phyloP scores from a whole-genome alignment of 2,113 vertebrate species.

The Leptobrachium leishanense region DNA sequence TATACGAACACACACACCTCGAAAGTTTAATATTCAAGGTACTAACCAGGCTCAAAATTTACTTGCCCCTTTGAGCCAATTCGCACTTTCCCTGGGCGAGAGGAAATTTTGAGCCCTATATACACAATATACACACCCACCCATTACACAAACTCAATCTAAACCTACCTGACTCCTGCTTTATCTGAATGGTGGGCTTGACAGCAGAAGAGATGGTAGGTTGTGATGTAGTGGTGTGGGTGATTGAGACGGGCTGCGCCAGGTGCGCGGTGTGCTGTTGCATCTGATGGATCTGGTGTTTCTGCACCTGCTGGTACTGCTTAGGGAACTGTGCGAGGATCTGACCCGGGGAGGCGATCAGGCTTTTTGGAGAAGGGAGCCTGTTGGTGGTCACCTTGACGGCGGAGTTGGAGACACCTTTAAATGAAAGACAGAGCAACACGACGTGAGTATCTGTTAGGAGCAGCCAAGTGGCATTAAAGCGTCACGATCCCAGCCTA shows the following conservation, averaged over 20 bases:
- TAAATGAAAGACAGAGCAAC: too few species aligned
- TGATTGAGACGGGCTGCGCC: constrained; percentile 62
- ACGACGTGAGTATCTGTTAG: too few species aligned
- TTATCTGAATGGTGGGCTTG: constrained; percentile 98
- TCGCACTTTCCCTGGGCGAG: too few species aligned
- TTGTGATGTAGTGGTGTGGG: constrained; percentile 60
- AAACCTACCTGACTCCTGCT: constrained; percentile 91
- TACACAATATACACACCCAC: background rate
- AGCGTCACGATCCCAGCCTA: too few species aligned
- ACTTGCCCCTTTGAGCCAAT: too few species aligned
- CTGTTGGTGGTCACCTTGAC: constrained; percentile 88
- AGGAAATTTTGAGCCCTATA: too few species aligned
- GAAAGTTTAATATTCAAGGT: too few species aligned
- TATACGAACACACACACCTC: too few species aligned
- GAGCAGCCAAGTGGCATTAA: too few species aligned
- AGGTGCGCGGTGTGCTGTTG: constrained; percentile 57
- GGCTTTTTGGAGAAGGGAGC: constrained; percentile 89
- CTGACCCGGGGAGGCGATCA: constrained; percentile 85
- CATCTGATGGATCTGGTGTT: constrained; percentile 73
- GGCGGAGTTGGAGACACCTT: constrained; percentile 79
- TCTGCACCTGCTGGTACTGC: constrained; percentile 82
- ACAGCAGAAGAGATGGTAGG: constrained; percentile 70
- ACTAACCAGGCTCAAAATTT: too few species aligned
- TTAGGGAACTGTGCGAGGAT: constrained; percentile 94
- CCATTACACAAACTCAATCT: too few species aligned